Conservation (phyloP, 1,140 invertebrate species). For the Adoxophyes honmai region DNA sequence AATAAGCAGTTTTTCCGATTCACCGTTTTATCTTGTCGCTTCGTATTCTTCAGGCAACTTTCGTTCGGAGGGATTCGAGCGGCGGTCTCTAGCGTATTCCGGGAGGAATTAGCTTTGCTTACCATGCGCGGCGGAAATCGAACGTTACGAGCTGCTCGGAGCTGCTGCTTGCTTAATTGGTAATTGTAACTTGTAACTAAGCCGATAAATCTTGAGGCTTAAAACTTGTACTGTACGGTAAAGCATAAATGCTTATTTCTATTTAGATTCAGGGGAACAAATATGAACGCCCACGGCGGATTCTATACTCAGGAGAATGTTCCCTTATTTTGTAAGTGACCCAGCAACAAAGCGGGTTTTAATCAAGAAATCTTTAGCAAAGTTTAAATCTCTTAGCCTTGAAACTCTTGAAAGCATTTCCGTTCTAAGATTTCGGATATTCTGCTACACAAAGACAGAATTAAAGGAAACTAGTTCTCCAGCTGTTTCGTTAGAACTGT, state of each 20-base stretch:
- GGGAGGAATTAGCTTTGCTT: slow-evolving; percentile 34
- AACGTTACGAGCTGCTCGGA: not conserved
- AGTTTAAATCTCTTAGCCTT: too few species aligned
- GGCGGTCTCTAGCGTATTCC: slow-evolving; percentile 46
- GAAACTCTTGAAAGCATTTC: not conserved
- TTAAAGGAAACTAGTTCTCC: too few species aligned
- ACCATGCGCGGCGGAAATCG: not conserved
- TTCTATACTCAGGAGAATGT: too few species aligned
- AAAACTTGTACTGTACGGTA: not conserved
- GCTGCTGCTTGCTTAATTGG: slow-evolving; percentile 4
- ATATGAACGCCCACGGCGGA: too few species aligned
- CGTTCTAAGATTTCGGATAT: not conserved
- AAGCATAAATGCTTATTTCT: too few species aligned
- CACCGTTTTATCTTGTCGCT: slow-evolving; percentile 64
- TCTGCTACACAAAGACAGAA: not conserved
- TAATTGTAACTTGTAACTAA: slow-evolving; percentile 27
- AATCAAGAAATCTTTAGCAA: too few species aligned
- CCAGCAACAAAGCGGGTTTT: too few species aligned
- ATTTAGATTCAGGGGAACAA: too few species aligned
- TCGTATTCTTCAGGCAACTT: slow-evolving; percentile 64
- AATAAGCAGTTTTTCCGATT: slow-evolving; percentile 74
- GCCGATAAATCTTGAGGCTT: not conserved
- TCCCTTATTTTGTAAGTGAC: too few species aligned
- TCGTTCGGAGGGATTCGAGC: slow-evolving; percentile 54
- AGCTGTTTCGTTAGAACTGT: slow-evolving; percentile 17